phyloP scores from a whole-genome alignment of 2,113 vertebrate species.

The Axis porcinus region DNA sequence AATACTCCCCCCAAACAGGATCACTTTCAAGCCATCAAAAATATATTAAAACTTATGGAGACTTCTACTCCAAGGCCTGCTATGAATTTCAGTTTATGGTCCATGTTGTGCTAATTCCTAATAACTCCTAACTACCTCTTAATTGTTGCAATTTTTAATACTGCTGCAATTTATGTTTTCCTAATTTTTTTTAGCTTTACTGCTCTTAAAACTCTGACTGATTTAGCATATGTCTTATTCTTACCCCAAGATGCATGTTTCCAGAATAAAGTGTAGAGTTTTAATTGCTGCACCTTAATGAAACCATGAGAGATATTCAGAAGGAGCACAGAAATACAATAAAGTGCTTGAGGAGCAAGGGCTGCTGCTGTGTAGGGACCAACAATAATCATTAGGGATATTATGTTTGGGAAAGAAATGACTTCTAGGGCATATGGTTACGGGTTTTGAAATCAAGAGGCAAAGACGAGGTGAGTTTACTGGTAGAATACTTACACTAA shows the following conservation, averaged over 20 bases:
- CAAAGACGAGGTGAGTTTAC: background rate
- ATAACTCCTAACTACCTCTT: background rate
- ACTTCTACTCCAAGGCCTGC: background rate
- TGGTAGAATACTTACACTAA: background rate
- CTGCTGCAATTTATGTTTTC: background rate
- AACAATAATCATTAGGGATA: background rate
- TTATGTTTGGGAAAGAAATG: background rate
- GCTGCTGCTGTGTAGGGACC: background rate
- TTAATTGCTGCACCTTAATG: background rate
- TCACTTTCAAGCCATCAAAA: background rate
- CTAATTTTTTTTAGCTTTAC: conserved; percentile 19
- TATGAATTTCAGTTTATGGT: conserved; percentile 9
- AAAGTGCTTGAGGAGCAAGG: background rate
- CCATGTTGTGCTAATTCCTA: background rate
- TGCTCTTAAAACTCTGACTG: background rate
- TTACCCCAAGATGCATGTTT: background rate
- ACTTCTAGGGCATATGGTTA: background rate
- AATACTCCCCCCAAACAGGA: background rate
- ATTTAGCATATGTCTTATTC: background rate
- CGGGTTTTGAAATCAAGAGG: background rate
- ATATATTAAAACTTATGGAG: background rate
- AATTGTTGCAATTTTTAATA: background rate
- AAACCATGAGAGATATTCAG: background rate
- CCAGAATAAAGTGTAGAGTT: background rate
- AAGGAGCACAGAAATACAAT: background rate